Evolutionary conservation across 2,113 vertebrate species (phyloP), one percentile per base, ranked within the genome.

Genomic region (Heloderma charlesbogerti): DNA sequence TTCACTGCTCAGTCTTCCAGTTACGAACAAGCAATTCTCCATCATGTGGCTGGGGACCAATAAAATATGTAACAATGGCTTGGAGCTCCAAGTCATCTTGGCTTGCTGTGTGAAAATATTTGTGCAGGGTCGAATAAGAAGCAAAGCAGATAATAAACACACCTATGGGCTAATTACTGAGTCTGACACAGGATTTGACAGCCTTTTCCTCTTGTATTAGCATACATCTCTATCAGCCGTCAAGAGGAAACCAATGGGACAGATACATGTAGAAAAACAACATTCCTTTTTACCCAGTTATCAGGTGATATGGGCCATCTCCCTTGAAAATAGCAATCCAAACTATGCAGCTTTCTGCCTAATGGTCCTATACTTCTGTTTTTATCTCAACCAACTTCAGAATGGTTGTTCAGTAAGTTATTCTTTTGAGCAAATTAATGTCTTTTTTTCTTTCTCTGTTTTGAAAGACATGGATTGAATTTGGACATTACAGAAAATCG

Each of bases 31-130:
- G 57, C 60, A 79, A 78, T 79, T 78, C 57, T 31, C 54, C 54
- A 43, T 63, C 27, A 7, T 66, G 40, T 60, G n/a, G n/a, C 31
- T 29, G 27, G 54, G 34, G 51, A 29, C 54, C 60, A 29, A 77
- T 88, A 78, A 96, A 96, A 94, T 89, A 95, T 90, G 93, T 3
- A 96, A 88, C 1, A 1, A 89, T 81, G 51, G 74, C 78, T 91
- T 92, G 86, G 87, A 94, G 72, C 71, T 92, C 51, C 67, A 82
- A 22, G 75, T 66, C 67, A 66, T 79, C 84, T 67, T 15, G 66
- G 69, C 88, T 93, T 90, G 89, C 90, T 85, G 88, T 92, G 94
- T 60, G 86, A 90, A 93, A 91, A 84, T 31, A 63, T 75, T 83
- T 72, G 12, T 0, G 0, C 88, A 69, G 89, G 88, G 88, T 37